A percentile compares a stretch with the other conserved stretches of the same genome.
These are phyloP conservation scores for Delia radicum DNA, from an alignment of 1,140 invertebrate genomes.

Conservation along the genomic window DNA sequence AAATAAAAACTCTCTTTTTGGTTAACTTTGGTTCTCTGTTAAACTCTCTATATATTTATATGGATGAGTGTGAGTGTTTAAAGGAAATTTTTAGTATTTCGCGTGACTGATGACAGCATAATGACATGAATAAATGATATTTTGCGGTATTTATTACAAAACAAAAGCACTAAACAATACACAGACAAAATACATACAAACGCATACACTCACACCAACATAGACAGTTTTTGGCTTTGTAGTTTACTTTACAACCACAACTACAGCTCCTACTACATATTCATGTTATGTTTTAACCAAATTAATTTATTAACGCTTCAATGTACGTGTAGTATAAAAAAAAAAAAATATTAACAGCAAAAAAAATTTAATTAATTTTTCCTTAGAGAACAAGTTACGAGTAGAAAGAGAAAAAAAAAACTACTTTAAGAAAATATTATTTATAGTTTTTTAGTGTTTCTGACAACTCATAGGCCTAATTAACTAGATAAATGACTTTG, in stretches of 20 bases:
- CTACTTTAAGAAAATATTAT: background rate
- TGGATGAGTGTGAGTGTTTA: background rate
- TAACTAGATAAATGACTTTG: background rate
- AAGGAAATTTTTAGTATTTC: constrained; percentile 48
- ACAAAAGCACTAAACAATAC: background rate
- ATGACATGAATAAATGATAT: constrained; percentile 51
- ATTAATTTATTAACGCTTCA: constrained; percentile 5
- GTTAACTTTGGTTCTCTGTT: background rate
- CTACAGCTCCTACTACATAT: no score
- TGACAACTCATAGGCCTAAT: background rate
- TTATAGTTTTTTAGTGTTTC: background rate
- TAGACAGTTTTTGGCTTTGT: background rate
- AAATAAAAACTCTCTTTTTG: background rate
- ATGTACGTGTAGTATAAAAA: background rate
- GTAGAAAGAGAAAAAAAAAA: no score
- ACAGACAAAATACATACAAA: background rate
- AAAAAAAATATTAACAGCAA: background rate
- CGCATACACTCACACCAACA: background rate
- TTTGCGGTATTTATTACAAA: background rate
- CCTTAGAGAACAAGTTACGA: background rate
- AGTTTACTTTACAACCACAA: background rate
- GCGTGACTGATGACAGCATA: constrained; percentile 51
- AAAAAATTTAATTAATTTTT: background rate
- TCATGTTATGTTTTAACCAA: background rate
- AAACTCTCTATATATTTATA: background rate